Conservation (phyloP, 30 jellyfish, hydroid and myxozoan genomes). For the Mastigias papua region DNA sequence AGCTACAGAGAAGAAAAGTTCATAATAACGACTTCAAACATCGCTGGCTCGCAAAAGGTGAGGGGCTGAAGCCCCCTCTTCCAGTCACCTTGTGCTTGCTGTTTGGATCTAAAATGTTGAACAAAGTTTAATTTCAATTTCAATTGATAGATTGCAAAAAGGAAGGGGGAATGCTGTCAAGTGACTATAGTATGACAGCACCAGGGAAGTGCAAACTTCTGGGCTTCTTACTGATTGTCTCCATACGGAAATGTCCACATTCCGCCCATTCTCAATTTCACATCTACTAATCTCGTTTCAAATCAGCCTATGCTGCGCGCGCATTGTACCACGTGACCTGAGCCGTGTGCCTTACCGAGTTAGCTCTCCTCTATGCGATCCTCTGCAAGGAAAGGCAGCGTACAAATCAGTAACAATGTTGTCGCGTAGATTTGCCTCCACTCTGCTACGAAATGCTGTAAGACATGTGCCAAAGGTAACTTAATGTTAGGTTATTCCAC, state of each 20-base stretch:
- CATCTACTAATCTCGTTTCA: slow-evolving; percentile 7
- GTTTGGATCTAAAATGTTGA: too few species aligned
- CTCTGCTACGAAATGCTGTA: slow-evolving; percentile 70
- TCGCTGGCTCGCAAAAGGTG: too few species aligned
- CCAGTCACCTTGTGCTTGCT: too few species aligned
- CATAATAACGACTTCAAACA: too few species aligned
- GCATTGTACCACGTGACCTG: slow-evolving; percentile 78
- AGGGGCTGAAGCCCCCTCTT: too few species aligned
- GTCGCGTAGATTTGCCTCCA: slow-evolving; percentile 76
- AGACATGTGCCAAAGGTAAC: slow-evolving; percentile 80
- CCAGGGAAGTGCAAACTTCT: too few species aligned
- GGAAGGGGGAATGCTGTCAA: too few species aligned
- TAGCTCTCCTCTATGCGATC: slow-evolving; percentile 65
- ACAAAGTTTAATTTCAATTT: too few species aligned
- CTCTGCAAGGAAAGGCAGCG: slow-evolving; percentile 74
- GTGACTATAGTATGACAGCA: too few species aligned
- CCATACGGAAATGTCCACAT: slow-evolving; percentile 44
- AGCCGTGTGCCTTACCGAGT: slow-evolving; percentile 70
- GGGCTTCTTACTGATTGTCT: too few species aligned
- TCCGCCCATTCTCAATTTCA: slow-evolving; percentile 40
- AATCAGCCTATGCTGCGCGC: slow-evolving; percentile 38
- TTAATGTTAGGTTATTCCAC: neutral
- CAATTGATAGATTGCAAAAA: too few species aligned
- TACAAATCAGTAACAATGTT: slow-evolving; percentile 39
- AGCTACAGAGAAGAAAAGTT: too few species aligned